Conservation (phyloP, 1,140 invertebrate genomes). For the Coboldia fuscipes region DNA sequence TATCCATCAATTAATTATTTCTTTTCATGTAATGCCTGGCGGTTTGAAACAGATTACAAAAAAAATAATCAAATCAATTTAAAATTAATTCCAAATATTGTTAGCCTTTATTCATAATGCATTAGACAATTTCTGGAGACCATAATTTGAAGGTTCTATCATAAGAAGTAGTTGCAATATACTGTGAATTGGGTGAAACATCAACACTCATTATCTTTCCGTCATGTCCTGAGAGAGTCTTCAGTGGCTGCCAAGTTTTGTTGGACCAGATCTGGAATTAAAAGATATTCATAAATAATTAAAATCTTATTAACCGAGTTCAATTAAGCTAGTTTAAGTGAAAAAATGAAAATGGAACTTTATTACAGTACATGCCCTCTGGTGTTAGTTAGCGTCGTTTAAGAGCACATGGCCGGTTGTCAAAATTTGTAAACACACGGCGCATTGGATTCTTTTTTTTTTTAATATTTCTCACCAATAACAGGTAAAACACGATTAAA, state of each 20-base stretch:
- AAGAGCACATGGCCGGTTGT: neutral
- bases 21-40: no score
- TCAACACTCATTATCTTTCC: constrained; percentile 89
- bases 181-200: constrained; percentile 69
- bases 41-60: no score
- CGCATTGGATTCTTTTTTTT: no score
- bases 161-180: constrained; percentile 81
- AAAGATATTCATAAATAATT: no score
- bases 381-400: neutral
- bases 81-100: no score
- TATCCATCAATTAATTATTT: no score
- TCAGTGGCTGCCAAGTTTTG: constrained; percentile 87
- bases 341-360: neutral
- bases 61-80: no score
- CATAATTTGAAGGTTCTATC: constrained; percentile 97
- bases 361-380: neutral
- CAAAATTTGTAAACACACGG: no score
- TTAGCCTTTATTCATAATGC: no score
- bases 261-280: constrained; percentile 60
- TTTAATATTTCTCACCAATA: no score
- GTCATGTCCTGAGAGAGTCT: constrained; percentile 86
- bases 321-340: neutral
- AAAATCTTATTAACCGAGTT: constrained; percentile 10
- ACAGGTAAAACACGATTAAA: no score
- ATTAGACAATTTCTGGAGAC: constrained; percentile 64